Evolutionary conservation across 2,113 vertebrate species (phyloP).

Genomic region (Aphelocoma coerulescens): DNA sequence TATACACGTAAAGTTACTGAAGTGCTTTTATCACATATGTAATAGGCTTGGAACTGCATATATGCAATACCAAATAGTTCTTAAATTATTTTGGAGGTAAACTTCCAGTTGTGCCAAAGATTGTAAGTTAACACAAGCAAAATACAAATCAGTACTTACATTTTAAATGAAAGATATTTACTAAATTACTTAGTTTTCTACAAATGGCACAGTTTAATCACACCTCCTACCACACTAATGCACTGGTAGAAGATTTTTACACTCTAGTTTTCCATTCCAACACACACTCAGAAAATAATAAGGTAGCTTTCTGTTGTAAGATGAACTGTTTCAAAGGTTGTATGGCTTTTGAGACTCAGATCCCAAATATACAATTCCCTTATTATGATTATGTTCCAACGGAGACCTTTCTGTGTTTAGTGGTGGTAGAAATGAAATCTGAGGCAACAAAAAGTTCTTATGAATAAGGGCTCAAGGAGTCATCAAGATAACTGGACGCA

Average conservation of each 20-base stretch:
- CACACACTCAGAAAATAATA: not conserved
- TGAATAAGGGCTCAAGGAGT: not conserved
- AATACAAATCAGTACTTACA: not conserved
- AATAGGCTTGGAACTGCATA: not conserved
- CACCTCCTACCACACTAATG: not conserved
- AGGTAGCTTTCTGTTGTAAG: not conserved
- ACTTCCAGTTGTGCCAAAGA: not conserved
- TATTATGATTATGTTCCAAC: not conserved
- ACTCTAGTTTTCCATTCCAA: not conserved
- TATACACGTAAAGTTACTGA: not conserved
- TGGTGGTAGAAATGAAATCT: not conserved
- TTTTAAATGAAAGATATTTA: not conserved
- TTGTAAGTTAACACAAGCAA: not conserved
- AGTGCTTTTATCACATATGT: not conserved
- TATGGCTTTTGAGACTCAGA: not conserved
- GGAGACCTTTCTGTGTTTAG: not conserved
- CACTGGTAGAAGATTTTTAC: not conserved
- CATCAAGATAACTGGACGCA: not conserved
- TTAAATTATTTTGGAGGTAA: not conserved
- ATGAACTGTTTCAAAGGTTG: not conserved
- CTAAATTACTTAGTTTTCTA: not conserved
- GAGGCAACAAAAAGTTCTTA: not conserved
- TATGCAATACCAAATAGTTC: not conserved
- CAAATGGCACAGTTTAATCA: not conserved
- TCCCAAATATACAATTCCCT: not conserved